phyloP scores from a whole-genome alignment of 2,888 invertebrate species.

The Chrysina gloriosa region DNA sequence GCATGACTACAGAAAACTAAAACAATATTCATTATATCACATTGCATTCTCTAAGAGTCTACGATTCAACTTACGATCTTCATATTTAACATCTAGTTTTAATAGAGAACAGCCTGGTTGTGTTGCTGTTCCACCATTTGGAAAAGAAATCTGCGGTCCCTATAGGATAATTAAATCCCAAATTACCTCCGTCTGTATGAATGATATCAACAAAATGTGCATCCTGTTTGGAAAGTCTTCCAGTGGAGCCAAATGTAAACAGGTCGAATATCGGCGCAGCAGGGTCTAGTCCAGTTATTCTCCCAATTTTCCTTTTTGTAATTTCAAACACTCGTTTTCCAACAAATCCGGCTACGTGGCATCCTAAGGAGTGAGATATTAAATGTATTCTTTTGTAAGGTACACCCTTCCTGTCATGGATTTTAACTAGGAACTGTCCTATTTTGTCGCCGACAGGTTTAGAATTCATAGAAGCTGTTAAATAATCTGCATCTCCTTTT shows the following conservation, averaged over 20 bases:
- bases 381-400: slow-evolving; percentile 48
- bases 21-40: not conserved
- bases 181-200: slow-evolving; percentile 71
- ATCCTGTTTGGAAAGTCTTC: slow-evolving; percentile 68
- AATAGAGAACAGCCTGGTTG: slow-evolving; percentile 67
- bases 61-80: slow-evolving; percentile 51
- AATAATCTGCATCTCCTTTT: slow-evolving; percentile 56
- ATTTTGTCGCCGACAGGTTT: slow-evolving; percentile 54
- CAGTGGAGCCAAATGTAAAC: slow-evolving; percentile 56
- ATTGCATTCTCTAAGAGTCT: not conserved
- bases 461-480: slow-evolving; percentile 54
- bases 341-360: slow-evolving; percentile 55
- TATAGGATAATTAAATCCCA: slow-evolving; percentile 59
- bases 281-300: slow-evolving; percentile 68
- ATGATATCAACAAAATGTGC: slow-evolving; percentile 72
- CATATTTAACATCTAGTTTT: slow-evolving; percentile 48
- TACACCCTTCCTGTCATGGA: not conserved
- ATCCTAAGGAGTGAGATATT: slow-evolving; percentile 57
- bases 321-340: slow-evolving; percentile 53
- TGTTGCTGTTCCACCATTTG: slow-evolving; percentile 68
- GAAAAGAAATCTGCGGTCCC: slow-evolving; percentile 72
- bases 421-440: slow-evolving; percentile 50
- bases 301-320: slow-evolving; percentile 55
- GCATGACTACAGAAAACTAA: slow-evolving; percentile 55
- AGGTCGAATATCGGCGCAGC: slow-evolving; percentile 67